Evolutionary conservation across 2,113 vertebrate genomes (phyloP), one percentile per base, ranked within the genome.

Genomic region (Reinhardtius hippoglossoides): DNA sequence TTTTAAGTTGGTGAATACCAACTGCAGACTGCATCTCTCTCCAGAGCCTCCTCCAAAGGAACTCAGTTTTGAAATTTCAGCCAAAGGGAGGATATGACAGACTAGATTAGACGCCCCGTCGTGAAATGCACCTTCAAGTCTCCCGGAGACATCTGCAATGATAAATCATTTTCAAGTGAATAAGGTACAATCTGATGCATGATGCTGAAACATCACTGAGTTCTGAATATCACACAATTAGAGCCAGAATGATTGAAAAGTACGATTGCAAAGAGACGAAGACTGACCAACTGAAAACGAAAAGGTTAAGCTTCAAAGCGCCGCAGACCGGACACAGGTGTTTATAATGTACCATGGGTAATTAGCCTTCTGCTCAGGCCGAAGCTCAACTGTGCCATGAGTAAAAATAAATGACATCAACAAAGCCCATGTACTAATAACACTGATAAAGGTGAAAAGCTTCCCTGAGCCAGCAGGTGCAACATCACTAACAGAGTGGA

Each of bases 21-120:
- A 73, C 71, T 79, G 68, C 82, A 81, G 69, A 81, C 78, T 76
- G 83, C 76, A 89, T 86, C 78, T 55, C 55, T 87, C 81, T 76
- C 70, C 58, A 71, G 78, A 78, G 74, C 27, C 16, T 63, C 42
- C 24, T 69, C 58, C 16, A 73, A 74, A 79, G 73, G 37, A 63
- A 57, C 40, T 62, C 26, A 35, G 10, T 42, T 21, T 50, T 80
- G 70, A 70, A 78, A 72, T 72, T 57, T 55, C 23, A 67, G 26
- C 18, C 35, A 75, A 52, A 74, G 24, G 2, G 20, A 42, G 35
- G 59, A 77, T 67, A 62, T 61, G 57, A 83, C 59, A 68, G 72
- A 67, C 52, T 24, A 18, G 62, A 55, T 58, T 24, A 61, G 67
- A 79, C 71, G 9, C 52, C 23, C 31, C 62, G n/a, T 64, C 44